Conservation (phyloP, 2,888 invertebrate species). For the Noctua fimbriata region DNA sequence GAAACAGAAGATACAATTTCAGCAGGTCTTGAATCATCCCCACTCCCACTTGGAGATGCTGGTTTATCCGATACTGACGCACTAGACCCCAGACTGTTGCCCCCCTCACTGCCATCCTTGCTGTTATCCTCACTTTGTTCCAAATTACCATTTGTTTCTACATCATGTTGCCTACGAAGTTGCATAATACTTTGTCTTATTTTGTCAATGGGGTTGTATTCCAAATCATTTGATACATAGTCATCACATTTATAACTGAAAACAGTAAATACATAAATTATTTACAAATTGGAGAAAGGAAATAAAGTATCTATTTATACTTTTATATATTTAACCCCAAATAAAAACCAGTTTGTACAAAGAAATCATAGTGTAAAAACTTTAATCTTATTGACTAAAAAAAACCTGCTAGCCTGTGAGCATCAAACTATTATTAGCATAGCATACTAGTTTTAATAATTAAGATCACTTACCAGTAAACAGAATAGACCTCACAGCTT, state of each 20-base stretch:
- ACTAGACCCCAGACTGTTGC: conserved; percentile 67
- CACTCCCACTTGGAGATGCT: conserved; percentile 66
- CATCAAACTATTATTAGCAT: neutral
- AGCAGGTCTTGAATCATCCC: conserved; percentile 66
- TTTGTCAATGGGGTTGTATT: conserved; percentile 89
- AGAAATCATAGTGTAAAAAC: conserved; percentile 14
- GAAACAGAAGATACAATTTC: conserved; percentile 71
- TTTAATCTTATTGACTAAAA: conserved; percentile 3
- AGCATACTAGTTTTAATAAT: neutral
- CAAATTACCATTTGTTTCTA: conserved; percentile 70
- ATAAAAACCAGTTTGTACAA: neutral
- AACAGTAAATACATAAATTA: conserved; percentile 57
- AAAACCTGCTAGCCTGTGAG: neutral
- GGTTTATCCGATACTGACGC: conserved; percentile 67
- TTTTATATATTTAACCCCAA: neutral
- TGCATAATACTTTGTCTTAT: conserved; percentile 89
- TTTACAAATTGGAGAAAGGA: neutral
- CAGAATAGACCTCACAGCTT: conserved; percentile 93
- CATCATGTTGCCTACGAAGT: conserved; percentile 71
- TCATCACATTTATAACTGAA: conserved; percentile 95
- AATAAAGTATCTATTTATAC: neutral
- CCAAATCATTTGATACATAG: conserved; percentile 93
- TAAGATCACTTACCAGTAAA: conserved; percentile 92
- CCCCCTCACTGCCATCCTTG: conserved; percentile 74
- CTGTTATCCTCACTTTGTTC: conserved; percentile 75